Evolutionary conservation across 2,113 vertebrate species (phyloP), one percentile per base, ranked within the genome.

Genomic region (Cyprinus carpio): DNA sequence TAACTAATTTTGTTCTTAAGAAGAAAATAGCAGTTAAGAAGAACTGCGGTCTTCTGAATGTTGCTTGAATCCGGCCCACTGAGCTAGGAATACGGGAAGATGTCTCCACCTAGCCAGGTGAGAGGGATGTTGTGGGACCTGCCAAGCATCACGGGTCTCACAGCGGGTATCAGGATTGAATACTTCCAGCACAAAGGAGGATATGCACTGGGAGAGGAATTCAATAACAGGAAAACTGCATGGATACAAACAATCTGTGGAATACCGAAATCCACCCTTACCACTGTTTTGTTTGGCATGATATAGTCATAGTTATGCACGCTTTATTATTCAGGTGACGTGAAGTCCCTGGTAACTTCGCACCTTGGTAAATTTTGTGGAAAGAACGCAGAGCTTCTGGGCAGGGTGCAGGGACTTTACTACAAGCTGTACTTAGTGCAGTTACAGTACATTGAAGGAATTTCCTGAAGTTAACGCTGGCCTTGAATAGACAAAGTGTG

Each of bases 151-250:
- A 64, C 46, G 27, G 51, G 67, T 81, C 69, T 84, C 67, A 85
- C 10, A 65, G 75, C 82, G 84, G 86, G 86, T 89, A 87, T 89
- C 92, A 25, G 91, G 90, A 90, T 87, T 84, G 74, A 91, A 87
- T 90, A 76, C 84, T 69, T 88, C 86, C 75, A 81, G 86, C 87
- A 86, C 89, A 84, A 78, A 89, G 91, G 86, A 94, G 93, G 93
- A 92, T 93, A 93, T 91, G 91, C 89, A 93, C 90, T 76, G 74
- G 92, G 84, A 90, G 87, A 94, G 92, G 94, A 95, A 95, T 95
- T 94, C 93, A 94, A 95, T 92, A 95, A 95, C 94, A 95, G 94
- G 94, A 95, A 95, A 94, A 93, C 90, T 88, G 88, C 91, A 91
- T 90, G 93, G 92, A 93, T 92, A 93, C 90, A 94, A 95, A 95